Base-by-base conservation (phyloP, 2,888 invertebrate species). In the Microplitis deprimator region DNA sequence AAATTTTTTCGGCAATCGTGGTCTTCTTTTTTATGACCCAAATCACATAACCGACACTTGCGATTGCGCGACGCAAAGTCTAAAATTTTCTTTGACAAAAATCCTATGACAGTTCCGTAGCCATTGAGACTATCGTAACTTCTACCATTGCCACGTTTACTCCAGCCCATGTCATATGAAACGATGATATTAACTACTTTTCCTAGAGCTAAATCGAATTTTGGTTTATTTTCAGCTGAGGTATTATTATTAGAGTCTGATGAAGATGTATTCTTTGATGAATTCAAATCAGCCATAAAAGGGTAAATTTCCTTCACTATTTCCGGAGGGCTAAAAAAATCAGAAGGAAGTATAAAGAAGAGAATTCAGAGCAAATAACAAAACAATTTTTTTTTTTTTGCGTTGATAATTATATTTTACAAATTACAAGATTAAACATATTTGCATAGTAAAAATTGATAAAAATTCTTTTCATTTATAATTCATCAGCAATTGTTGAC, bases 1-100 rank as follows among this genome's bases (percentile, higher is more conserved):
- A 82, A 84, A 75, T 84, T 84, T 39, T 65, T 10, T 4, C 84
- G 77, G 50, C 84, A 85, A 64, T 83, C 83, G 68, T 85, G 85
- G 64, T 82, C 77, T 1, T 80, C 76, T n/a, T 65, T 50, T 29
- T 62, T 17, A 60, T 79, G 75, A 13, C 81, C 81, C 16, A 20
- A 10, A 74, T 81, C 80, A 70, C 78, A 78, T 40, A 65, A n/a
- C 5, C 29, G 39, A 69, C 73, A 79, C 67, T 76, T 68, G 8
- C 68, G 61, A 60, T 71, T 77, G 8, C 72, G 74, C 4, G 72
- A 70, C 38, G 71, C 50, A 69, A 64, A 79, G 67, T 76, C 74
- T 3, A 79, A 62, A 17, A 79, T 65, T 64, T 74, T 77, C 8
- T n/a, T 17, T 5, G 20, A 62, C 13, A 74, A 61, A 20, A 74